phyloP scores from a whole-genome alignment of 2,888 invertebrate genomes.

The Pediacus dermestoides region DNA sequence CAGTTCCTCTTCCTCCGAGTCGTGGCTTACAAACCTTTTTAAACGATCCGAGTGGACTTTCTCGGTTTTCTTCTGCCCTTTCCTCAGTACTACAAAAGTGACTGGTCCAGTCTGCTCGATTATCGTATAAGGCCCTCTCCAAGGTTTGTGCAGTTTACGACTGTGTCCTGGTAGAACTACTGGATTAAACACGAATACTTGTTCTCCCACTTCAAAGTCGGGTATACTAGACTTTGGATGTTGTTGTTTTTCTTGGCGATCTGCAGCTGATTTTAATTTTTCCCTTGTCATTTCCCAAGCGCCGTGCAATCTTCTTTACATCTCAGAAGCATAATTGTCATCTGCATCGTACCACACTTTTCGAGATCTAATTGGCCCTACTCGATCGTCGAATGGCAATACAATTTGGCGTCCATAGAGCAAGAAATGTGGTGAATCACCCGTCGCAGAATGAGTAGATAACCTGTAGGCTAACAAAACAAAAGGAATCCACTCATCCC shows the following conservation, averaged over 20 bases:
- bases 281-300: slow-evolving; percentile 5
- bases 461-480: slow-evolving; percentile 29
- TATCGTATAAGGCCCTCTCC: slow-evolving; percentile 16
- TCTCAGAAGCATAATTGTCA: slow-evolving; percentile 16
- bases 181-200: slow-evolving; percentile 18
- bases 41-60: background rate
- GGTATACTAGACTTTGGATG: slow-evolving; percentile 11
- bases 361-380: slow-evolving; percentile 17
- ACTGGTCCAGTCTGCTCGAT: slow-evolving; percentile 9
- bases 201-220: slow-evolving; percentile 15
- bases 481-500: slow-evolving; percentile 34
- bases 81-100: no score
- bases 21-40: no score
- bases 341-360: slow-evolving; percentile 14
- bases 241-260: slow-evolving; percentile 11
- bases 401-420: slow-evolving; percentile 27
- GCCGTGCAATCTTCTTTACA: slow-evolving; percentile 4
- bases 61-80: background rate
- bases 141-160: slow-evolving; percentile 13
- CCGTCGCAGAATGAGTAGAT: slow-evolving; percentile 21
- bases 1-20: no score
- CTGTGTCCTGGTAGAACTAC: slow-evolving; percentile 10
- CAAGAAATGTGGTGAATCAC: slow-evolving; percentile 25
- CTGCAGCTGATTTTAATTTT: slow-evolving; percentile 5
- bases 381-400: slow-evolving; percentile 23